Base-by-base conservation (phyloP, 2,113 vertebrate genomes). In the Corvus hawaiiensis region DNA sequence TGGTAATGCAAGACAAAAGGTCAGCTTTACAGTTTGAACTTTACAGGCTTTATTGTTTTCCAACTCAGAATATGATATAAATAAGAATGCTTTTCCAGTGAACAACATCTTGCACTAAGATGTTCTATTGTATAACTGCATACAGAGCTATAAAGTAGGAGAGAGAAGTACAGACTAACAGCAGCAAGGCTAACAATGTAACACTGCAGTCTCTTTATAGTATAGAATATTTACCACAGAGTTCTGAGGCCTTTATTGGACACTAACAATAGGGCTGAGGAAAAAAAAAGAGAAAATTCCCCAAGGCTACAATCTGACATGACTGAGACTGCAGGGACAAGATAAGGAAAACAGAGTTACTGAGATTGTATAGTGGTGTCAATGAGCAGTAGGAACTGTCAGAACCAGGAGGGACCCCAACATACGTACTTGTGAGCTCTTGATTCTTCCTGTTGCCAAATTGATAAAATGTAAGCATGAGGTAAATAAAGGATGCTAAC, bases 31-130 rank as follows among this genome's bases (percentile, higher is more conserved):
- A 51, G 55, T 80, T 55, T 44, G 51, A 71, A 78, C 23, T 78
- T 77, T 54, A 77, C 10, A 79, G 59, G 28, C 35, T 74, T 79
- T 77, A 68, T 44, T 69, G 59, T 67, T 67, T 90, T 87, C 64
- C 37, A 87, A 32, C 37, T 84, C 32, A 59, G 20, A 89, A 90
- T 56, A 76, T 7, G 3, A 18, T 49, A 91, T 37, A 95, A 92
- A 80, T 83, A 94, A 83, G 72, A 74, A 92, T 23, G 62, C 14
- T 72, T 75, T 83, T 67, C 63, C 59, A 89, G 64, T 21, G 69
- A 83, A 87, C 39, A 95, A 86, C 48, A 90, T 76, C 74, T 96
- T 94, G 61, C 66, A 96, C 13, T 76, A 92, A 88, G 46, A 90
- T 63, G 37, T 87, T 89, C 81, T 58, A 52, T 58, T 94, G 56